Percentiles rank a stretch among this genome's conserved stretches.
Evolutionary conservation across 1,140 invertebrate genomes (phyloP).

Genomic region (Drosophila navojoa): DNA sequence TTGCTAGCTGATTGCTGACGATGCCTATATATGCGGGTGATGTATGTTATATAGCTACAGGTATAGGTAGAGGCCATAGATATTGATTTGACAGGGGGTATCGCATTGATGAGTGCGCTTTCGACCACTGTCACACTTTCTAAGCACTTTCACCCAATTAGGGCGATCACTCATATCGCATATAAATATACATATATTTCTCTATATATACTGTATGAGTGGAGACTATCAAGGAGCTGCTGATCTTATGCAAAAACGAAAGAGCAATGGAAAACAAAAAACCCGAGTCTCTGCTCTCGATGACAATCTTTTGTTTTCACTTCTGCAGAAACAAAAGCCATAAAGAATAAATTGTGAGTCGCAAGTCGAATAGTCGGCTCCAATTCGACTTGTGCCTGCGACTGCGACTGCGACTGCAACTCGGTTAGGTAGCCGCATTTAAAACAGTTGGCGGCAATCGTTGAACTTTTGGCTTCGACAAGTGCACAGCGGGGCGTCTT

Average conservation of each 20-base stretch:
- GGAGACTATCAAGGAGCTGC: slow-evolving; percentile 31
- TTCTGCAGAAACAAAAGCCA: slow-evolving; percentile 80
- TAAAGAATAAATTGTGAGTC: slow-evolving; percentile 76
- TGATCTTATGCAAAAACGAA: slow-evolving; percentile 38
- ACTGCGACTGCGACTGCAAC: slow-evolving; percentile 18
- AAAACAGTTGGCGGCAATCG: slow-evolving; percentile 50
- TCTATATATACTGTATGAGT: slow-evolving; percentile 2
- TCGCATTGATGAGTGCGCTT: slow-evolving; percentile 46
- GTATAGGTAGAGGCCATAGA: slow-evolving; percentile 70
- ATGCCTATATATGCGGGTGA: slow-evolving; percentile 82
- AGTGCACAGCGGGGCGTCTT: slow-evolving; percentile 78
- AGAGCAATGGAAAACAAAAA: slow-evolving; percentile 11
- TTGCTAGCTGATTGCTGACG: slow-evolving; percentile 67
- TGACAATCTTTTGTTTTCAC: slow-evolving; percentile 83
- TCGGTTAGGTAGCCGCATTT: slow-evolving; percentile 65
- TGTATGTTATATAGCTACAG: slow-evolving; percentile 76
- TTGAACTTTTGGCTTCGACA: slow-evolving; percentile 81
- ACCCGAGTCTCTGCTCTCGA: slow-evolving; percentile 29
- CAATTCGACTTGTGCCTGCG: slow-evolving; percentile 10
- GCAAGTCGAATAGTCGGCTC: slow-evolving; percentile 7
- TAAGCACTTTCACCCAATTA: slow-evolving; percentile 80
- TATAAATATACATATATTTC: slow-evolving; percentile 18
- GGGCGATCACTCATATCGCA: slow-evolving; percentile 46
- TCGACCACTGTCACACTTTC: slow-evolving; percentile 69
- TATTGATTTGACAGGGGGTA: slow-evolving; percentile 73